phyloP scores from a whole-genome alignment of 2,888 invertebrate genomes.

The Eremobia ochroleuca region DNA sequence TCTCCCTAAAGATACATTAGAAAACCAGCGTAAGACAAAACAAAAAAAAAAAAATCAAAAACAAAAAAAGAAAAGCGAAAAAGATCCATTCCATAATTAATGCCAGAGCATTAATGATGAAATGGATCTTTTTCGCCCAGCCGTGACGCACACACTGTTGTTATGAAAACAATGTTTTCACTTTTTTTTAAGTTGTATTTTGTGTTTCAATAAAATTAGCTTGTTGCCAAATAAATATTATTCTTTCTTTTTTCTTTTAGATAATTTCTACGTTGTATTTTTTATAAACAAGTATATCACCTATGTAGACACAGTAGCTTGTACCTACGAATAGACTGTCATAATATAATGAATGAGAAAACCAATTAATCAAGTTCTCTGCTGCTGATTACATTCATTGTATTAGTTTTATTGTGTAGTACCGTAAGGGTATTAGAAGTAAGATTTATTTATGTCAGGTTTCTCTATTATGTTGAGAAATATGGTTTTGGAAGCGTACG shows the following conservation, averaged over 20 bases:
- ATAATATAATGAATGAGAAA: neutral
- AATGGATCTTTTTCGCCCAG: too few relatives aligned
- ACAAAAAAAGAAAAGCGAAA: too few relatives aligned
- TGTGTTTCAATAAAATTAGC: too few relatives aligned
- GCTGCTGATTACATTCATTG: slow-evolving; percentile 8
- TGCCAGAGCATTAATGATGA: too few relatives aligned
- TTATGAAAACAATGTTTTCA: too few relatives aligned
- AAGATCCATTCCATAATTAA: too few relatives aligned
- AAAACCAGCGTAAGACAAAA: too few relatives aligned
- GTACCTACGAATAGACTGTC: neutral
- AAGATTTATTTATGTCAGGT: neutral
- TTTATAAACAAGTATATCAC: neutral
- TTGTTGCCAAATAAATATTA: neutral
- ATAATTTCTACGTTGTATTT: neutral
- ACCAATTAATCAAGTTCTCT: slow-evolving; percentile 24
- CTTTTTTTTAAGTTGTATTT: too few relatives aligned
- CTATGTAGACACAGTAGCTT: neutral
- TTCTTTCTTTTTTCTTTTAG: neutral
- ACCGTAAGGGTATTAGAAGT: neutral
- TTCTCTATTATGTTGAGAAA: neutral
- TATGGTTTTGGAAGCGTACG: neutral
- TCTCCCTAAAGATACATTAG: too few relatives aligned
- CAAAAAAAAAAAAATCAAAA: too few relatives aligned
- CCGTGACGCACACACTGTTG: too few relatives aligned
- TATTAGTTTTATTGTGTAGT: neutral